Conservation (phyloP, 2,888 invertebrate genomes). For the Dryobotodes eremita region DNA sequence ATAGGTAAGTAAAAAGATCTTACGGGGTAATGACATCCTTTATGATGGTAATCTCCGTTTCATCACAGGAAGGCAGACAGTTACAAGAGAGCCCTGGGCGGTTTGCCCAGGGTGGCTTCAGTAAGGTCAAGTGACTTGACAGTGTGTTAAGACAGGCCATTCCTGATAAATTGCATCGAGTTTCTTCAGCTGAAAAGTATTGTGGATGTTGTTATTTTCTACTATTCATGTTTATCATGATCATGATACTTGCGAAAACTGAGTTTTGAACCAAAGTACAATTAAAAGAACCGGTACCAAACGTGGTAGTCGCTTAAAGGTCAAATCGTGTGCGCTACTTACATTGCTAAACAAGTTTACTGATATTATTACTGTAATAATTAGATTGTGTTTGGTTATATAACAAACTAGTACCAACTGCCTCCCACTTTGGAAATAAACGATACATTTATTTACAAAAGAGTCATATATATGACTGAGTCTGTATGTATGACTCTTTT, state of each 20-base stretch:
- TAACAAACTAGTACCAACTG: constrained; percentile 12
- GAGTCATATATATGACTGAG: too few relatives aligned
- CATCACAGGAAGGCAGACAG: constrained; percentile 93
- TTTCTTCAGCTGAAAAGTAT: constrained; percentile 81
- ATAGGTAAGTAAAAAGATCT: constrained; percentile 28
- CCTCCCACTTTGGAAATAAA: not conserved
- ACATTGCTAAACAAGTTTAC: constrained; percentile 26
- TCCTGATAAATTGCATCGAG: constrained; percentile 92
- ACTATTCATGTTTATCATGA: not conserved
- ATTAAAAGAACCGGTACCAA: constrained; percentile 3
- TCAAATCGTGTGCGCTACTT: constrained; percentile 34
- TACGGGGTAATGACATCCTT: constrained; percentile 87
- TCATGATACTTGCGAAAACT: not conserved
- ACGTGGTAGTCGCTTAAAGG: constrained; percentile 12
- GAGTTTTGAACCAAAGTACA: not conserved
- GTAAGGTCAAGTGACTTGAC: constrained; percentile 91
- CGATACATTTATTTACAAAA: not conserved
- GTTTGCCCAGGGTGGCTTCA: constrained; percentile 92
- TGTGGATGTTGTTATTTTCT: not conserved
- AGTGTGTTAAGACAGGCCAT: constrained; percentile 92
- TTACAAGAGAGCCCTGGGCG: constrained; percentile 92
- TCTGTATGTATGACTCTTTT: too few relatives aligned
- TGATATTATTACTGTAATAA: not conserved
- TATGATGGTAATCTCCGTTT: constrained; percentile 92
- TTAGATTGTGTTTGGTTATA: constrained; percentile 35